Conservation (phyloP, 2,797 vertebrate genomes). For the Hydrolagus colliei region DNA sequence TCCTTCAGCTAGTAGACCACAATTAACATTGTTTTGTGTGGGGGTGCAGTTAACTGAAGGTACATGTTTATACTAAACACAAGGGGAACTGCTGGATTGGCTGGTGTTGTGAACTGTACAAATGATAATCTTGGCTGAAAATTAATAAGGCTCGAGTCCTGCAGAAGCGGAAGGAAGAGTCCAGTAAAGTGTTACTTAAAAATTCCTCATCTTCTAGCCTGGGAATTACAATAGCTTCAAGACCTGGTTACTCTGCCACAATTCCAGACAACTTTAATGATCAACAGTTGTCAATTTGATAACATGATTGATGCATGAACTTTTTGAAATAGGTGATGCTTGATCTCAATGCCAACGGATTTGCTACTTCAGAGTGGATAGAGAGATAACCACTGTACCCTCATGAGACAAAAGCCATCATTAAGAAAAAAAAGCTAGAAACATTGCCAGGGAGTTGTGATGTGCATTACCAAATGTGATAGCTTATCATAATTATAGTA, state of each 20-base stretch:
- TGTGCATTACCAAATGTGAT: neutral
- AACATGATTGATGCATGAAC: constrained; percentile 24
- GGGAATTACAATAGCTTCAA: neutral
- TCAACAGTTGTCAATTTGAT: neutral
- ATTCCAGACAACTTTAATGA: neutral
- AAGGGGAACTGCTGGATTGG: constrained; percentile 15
- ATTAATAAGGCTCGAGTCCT: neutral
- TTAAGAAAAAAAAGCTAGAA: neutral
- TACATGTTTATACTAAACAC: constrained; percentile 8
- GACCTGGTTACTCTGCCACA: neutral
- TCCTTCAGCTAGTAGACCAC: neutral
- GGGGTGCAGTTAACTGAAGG: neutral
- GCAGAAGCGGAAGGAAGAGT: neutral
- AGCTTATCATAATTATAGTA: neutral
- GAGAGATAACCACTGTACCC: neutral
- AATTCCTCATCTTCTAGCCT: neutral
- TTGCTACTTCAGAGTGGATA: neutral
- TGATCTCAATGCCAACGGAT: neutral
- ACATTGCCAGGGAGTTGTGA: neutral
- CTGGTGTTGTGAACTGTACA: neutral
- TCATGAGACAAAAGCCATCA: neutral
- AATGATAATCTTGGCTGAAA: neutral
- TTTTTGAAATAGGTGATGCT: neutral
- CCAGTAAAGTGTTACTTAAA: neutral
- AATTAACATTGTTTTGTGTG: neutral